Percentiles rank a stretch among this genome's conserved stretches.
These are phyloP conservation scores for Rhinogobio ventralis DNA, from an alignment of 2,797 vertebrate species.

Conservation along the genomic window DNA sequence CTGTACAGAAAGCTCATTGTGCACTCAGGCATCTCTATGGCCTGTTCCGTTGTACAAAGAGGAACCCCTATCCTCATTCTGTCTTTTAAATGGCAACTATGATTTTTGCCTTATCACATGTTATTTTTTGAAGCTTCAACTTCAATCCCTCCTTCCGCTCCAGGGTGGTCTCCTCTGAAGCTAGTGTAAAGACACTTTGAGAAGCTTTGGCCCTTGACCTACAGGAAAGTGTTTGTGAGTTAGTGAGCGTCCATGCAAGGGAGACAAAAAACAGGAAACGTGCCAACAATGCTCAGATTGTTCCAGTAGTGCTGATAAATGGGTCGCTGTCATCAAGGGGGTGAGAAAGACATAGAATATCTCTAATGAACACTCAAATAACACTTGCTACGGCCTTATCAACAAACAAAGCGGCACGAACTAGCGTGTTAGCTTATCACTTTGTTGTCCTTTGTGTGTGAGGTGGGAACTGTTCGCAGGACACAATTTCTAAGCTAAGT, in stretches of 20 bases:
- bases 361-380: constrained; percentile 27
- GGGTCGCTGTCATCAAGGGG: constrained; percentile 46
- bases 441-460: neutral
- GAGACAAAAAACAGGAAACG: constrained; percentile 57
- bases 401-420: constrained; percentile 20
- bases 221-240: constrained; percentile 51
- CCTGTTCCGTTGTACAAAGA: constrained; percentile 32
- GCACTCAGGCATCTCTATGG: constrained; percentile 36
- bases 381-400: constrained; percentile 46
- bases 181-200: constrained; percentile 47
- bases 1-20: constrained; percentile 1
- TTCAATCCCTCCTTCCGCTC: constrained; percentile 46
- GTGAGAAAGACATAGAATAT: constrained; percentile 47
- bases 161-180: constrained; percentile 61
- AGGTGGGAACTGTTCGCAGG: neutral
- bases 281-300: constrained; percentile 60
- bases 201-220: constrained; percentile 56
- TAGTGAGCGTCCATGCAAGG: constrained; percentile 32
- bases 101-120: constrained; percentile 54
- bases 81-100: constrained; percentile 58
- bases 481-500: constrained; percentile 7
- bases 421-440: constrained; percentile 17
- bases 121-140: constrained; percentile 52
- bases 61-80: constrained; percentile 48
- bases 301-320: constrained; percentile 59